Evolutionary conservation across 64 coral and sea anemone genomes (phyloP).

Genomic region (Astreopora myriophthalma): DNA sequence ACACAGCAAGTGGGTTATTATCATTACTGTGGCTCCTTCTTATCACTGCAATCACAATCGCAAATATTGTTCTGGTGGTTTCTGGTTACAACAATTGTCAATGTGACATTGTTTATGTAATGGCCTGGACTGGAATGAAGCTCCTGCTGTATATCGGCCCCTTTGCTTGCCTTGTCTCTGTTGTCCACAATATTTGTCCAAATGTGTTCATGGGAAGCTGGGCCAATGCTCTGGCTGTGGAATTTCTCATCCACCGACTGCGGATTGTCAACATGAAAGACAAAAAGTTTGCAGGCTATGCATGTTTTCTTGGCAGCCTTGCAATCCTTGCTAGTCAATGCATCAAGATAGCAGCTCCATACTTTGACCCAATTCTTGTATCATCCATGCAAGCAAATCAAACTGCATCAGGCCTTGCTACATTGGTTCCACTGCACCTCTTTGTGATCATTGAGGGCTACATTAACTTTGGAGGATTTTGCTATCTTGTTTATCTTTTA

Average conservation of each 20-base stretch:
- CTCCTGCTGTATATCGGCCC: constrained; percentile 81
- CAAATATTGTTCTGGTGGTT: constrained; percentile 49
- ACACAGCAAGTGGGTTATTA: constrained; percentile 80
- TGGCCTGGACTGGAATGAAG: constrained; percentile 80
- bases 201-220: constrained; percentile 76
- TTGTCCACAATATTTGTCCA: constrained; percentile 61
- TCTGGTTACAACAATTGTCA: constrained; percentile 16
- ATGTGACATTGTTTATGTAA: constrained; percentile 71
- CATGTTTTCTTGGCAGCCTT: constrained; percentile 35
- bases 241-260: constrained; percentile 79
- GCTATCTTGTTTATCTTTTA: constrained; percentile 77
- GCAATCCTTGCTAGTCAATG: constrained; percentile 55
- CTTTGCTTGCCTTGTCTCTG: constrained; percentile 74
- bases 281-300: constrained; percentile 77
- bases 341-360: constrained; percentile 56
- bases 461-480: constrained; percentile 86
- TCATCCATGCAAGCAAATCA: constrained; percentile 18
- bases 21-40: constrained; percentile 79
- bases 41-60: constrained; percentile 67
- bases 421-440: constrained; percentile 43
- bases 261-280: constrained; percentile 81
- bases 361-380: constrained; percentile 74
- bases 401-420: background rate
- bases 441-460: constrained; percentile 78
- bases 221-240: constrained; percentile 75